Evolutionary conservation across 2,113 vertebrate species (phyloP).

Genomic region (Dromaius novaehollandiae): DNA sequence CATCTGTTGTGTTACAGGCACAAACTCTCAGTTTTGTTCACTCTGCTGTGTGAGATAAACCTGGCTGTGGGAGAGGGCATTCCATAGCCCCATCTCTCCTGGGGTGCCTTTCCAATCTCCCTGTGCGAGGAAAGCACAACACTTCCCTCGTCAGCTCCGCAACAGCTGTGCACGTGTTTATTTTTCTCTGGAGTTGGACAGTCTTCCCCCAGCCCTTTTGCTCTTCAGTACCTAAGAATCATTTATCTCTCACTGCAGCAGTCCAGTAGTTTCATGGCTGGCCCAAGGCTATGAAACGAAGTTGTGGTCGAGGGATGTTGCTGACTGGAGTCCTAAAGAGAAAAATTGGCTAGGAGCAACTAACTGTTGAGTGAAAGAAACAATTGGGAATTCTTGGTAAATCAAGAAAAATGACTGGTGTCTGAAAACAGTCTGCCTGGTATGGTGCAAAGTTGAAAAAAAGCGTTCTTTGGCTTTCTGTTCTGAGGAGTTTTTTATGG

Average conservation of each 20-base stretch:
- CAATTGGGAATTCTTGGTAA: neutral
- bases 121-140: neutral
- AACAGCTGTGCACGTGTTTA: neutral
- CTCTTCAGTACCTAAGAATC: neutral
- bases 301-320: neutral
- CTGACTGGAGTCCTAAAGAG: neutral
- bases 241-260: neutral
- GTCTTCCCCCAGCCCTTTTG: neutral
- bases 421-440: neutral
- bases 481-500: neutral
- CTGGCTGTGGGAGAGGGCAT: neutral
- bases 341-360: neutral
- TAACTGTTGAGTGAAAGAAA: neutral
- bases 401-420: constrained; percentile 18
- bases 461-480: neutral
- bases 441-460: neutral
- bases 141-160: neutral
- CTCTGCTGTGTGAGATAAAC: neutral
- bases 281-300: neutral
- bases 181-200: neutral
- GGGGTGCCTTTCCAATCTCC: neutral
- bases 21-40: neutral
- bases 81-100: neutral
- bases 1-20: neutral
- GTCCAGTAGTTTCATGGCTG: neutral